These are phyloP conservation scores for Drosophila tristis DNA, from an alignment of 1,140 invertebrate species.

Conservation along the genomic window DNA sequence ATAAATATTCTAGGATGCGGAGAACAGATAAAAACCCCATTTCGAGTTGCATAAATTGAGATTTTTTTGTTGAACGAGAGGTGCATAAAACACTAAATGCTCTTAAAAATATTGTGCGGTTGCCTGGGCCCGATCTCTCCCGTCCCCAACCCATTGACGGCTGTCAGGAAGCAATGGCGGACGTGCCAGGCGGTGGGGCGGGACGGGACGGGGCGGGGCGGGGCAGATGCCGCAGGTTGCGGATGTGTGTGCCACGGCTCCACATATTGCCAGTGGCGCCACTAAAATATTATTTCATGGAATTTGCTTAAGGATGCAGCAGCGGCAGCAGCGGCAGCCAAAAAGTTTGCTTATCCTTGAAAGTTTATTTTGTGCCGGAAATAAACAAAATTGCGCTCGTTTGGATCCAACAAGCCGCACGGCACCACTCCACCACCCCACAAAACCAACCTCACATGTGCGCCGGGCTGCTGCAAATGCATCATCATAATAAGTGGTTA, in stretches of 20 bases:
- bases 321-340: conserved; percentile 59
- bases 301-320: conserved; percentile 81
- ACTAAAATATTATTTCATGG: conserved; percentile 83
- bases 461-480: conserved; percentile 25
- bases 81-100: conserved; percentile 69
- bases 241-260: conserved; percentile 67
- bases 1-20: conserved; percentile 27
- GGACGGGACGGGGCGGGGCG: conserved; percentile 9
- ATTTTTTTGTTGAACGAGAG: conserved; percentile 55
- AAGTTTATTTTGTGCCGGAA: conserved; percentile 82
- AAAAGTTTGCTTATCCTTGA: conserved; percentile 82
- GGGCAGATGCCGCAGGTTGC: conserved; percentile 13
- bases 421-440: no score
- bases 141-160: conserved; percentile 1
- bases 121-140: not conserved
- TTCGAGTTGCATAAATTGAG: conserved; percentile 56
- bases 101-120: conserved; percentile 68
- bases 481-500: conserved; percentile 50
- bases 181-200: conserved; percentile 11
- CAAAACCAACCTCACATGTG: no score
- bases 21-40: conserved; percentile 25
- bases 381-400: conserved; percentile 79
- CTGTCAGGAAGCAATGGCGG: conserved; percentile 12
- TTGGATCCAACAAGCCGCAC: conserved; percentile 4
- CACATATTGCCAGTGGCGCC: conserved; percentile 75